Evolutionary conservation across 1,140 invertebrate genomes (phyloP).

Genomic region (Platyura marginata): DNA sequence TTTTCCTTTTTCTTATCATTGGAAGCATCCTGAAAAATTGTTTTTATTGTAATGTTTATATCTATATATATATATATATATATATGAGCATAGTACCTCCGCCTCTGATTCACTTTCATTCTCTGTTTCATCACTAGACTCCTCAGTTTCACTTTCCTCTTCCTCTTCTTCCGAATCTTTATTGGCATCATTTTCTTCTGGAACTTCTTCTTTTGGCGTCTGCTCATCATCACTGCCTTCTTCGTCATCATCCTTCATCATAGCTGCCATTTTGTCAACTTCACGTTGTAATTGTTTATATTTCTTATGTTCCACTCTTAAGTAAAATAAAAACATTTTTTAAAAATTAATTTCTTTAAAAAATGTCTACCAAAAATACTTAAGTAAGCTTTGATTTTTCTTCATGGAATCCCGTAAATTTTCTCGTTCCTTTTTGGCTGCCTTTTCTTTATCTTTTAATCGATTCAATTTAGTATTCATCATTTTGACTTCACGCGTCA

Average conservation of each 20-base stretch:
- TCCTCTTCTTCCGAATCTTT: conserved; percentile 35
- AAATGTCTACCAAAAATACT: conserved; percentile 19
- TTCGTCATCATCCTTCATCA: conserved; percentile 62
- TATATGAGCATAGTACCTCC: conserved; percentile 23
- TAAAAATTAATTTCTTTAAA: background rate
- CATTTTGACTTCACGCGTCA: conserved; percentile 52
- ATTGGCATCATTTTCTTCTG: conserved; percentile 38
- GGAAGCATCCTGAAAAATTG: conserved; percentile 34
- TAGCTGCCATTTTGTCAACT: conserved; percentile 71
- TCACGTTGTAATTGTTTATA: conserved; percentile 64
- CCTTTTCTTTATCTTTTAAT: conserved; percentile 55
- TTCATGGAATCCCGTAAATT: conserved; percentile 61
- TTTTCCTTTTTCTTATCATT: conserved; percentile 43
- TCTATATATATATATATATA: background rate
- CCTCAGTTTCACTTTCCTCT: conserved; percentile 32
- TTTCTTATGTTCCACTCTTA: conserved; percentile 50
- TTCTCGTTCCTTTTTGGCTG: conserved; percentile 56
- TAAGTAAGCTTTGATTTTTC: conserved; percentile 54
- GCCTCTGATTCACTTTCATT: conserved; percentile 45
- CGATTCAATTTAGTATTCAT: conserved; percentile 57
- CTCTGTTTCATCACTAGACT: conserved; percentile 32
- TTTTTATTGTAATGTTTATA: conserved; percentile 1
- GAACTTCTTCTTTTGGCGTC: conserved; percentile 33
- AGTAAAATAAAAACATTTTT: conserved; percentile 5
- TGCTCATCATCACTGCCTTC: conserved; percentile 46